phyloP scores from a whole-genome alignment of 1,140 invertebrate species.

The Rhizoglyphus robini region DNA sequence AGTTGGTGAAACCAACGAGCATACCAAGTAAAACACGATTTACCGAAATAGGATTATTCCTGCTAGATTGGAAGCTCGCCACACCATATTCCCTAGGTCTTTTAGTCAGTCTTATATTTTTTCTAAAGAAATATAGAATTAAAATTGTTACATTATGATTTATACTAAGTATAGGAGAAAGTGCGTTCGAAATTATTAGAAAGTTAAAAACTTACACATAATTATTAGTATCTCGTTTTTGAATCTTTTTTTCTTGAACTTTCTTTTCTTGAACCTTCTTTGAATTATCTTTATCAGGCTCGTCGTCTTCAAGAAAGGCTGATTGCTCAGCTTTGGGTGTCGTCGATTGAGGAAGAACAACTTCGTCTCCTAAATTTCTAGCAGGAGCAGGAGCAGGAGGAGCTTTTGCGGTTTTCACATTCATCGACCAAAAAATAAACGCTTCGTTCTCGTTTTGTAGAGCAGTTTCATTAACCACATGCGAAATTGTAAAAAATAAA shows the following conservation, averaged over 20 bases:
- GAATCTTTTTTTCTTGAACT: no score
- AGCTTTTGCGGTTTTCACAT: neutral
- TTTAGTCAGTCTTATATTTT: neutral
- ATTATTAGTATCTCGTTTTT: no score
- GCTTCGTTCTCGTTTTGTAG: neutral
- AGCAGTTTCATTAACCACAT: constrained; percentile 13
- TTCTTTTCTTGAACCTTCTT: constrained; percentile 1
- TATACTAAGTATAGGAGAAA: no score
- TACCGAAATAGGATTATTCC: constrained; percentile 11
- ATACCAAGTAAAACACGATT: constrained; percentile 21
- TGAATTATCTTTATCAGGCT: neutral
- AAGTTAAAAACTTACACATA: no score
- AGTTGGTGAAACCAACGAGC: constrained; percentile 1
- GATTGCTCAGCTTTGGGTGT: constrained; percentile 1
- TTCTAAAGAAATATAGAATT: neutral
- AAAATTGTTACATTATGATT: no score
- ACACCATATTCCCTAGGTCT: constrained; percentile 22
- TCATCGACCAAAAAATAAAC: neutral
- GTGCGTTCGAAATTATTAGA: no score
- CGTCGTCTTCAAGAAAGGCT: neutral
- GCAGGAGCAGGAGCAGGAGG: neutral
- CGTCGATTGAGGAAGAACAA: neutral
- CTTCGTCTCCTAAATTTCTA: neutral
- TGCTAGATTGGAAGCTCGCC: constrained; percentile 12
- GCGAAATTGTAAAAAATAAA: constrained; percentile 16